Base-by-base conservation (phyloP, 2,797 vertebrate genomes). In the Tolypeutes matacus region DNA sequence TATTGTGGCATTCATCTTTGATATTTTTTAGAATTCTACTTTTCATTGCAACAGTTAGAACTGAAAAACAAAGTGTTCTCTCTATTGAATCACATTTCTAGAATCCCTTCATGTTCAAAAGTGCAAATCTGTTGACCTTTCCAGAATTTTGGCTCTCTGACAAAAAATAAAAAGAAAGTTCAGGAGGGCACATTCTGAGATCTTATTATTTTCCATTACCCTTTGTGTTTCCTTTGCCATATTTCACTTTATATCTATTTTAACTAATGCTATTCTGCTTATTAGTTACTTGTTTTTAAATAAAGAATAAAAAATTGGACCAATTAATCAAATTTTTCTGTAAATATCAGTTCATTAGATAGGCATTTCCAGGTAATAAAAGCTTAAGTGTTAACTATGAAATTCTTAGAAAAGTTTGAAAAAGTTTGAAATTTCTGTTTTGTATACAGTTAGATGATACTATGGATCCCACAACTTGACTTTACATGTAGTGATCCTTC, bases 101-200 rank as follows among this genome's bases (percentile, higher is more conserved):
- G 56, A 95, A 96, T 95, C 96, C 85, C 73, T 93, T 87, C 42
- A 58, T 76, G 56, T 56, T 94, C 67, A 93, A 95, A 92, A 96
- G 72, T 91, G 9, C 31, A 75, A 90, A 29, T 77, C 69, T 93
- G 83, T 83, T 83, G 58, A 95, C 14, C 39, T 17, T 67, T 53
- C 17, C 51, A 95, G 69, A 89, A 29, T 73, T 94, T 51, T 81
- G 49, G 94, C 23, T 78, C 86, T 89, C 56, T 64, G 31, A 92
- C 1, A 21, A 34, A 17, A 53, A 17, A 53, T 7, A 56, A 83
- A 89, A 80, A 77, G 5, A 87, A 95, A 96, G 65, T 81, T 10
- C 27, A 31, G 29, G 14, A 72, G 29, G 31, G 5, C 83, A 77
- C 3, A 67, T 49, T 69, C 62, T 89, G 36, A 93, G 67, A 56